Conservation (phyloP, 2,113 vertebrate genomes). For the Osmerus mordax region DNA sequence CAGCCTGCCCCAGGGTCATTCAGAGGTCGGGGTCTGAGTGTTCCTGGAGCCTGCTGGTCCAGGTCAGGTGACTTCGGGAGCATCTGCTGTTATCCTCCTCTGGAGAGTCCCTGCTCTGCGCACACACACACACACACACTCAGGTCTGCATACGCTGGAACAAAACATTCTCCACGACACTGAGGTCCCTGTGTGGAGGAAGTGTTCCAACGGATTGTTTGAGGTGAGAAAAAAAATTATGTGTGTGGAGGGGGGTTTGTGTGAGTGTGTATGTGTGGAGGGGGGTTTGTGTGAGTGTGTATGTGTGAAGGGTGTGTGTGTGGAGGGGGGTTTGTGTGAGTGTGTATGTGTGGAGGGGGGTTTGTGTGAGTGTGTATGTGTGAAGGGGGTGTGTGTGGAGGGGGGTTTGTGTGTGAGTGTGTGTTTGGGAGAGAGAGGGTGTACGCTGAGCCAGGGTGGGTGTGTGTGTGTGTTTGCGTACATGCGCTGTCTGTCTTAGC, state of each 20-base stretch:
- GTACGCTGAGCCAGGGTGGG: too few relatives aligned
- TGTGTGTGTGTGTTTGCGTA: neutral
- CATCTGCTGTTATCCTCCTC: slow-evolving; percentile 21
- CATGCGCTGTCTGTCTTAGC: slow-evolving; percentile 3
- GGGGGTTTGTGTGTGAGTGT: too few relatives aligned
- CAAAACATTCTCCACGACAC: neutral
- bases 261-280: too few relatives aligned
- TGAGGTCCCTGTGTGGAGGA: too few relatives aligned
- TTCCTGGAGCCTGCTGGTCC: slow-evolving; percentile 2
- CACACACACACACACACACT: neutral
- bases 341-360: too few relatives aligned
- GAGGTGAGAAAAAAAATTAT: neutral
- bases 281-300: too few relatives aligned
- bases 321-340: neutral
- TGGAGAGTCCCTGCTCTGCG: neutral
- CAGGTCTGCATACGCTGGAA: neutral
- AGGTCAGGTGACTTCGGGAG: slow-evolving; percentile 29
- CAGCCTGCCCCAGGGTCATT: neutral
- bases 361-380: slow-evolving; percentile 4
- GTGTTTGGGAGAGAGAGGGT: too few relatives aligned
- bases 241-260: too few relatives aligned
- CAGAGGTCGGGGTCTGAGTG: slow-evolving; percentile 18
- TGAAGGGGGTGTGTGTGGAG: neutral
- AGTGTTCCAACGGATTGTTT: neutral
- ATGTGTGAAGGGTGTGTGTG: neutral